Percentiles rank a stretch among this genome's conserved stretches.
Evolutionary conservation across 30 jellyfish, hydroid and myxozoan genomes (phyloP).

Genomic region (Pseudorhiza aurosa): DNA sequence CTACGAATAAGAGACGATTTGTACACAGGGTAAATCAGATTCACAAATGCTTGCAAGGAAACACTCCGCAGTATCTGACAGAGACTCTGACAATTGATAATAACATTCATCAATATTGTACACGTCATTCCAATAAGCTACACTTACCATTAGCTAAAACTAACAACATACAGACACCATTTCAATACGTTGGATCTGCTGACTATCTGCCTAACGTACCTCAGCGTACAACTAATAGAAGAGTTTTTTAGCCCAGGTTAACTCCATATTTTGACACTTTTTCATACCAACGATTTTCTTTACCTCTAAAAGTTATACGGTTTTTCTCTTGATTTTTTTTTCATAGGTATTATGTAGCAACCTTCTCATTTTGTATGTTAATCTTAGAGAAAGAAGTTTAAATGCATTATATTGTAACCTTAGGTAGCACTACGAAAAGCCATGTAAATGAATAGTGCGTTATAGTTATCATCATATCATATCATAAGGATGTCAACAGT

Average conservation of each 20-base stretch:
- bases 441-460: too few species aligned
- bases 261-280: neutral
- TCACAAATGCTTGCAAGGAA: slow-evolving; percentile 48
- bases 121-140: slow-evolving; percentile 50
- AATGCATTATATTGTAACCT: too few species aligned
- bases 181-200: slow-evolving; percentile 61
- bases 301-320: neutral
- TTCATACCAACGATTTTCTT: neutral
- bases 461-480: too few species aligned
- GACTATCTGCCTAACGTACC: slow-evolving; percentile 64
- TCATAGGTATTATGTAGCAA: too few species aligned
- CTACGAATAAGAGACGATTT: slow-evolving; percentile 44
- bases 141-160: slow-evolving; percentile 61
- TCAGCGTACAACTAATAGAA: slow-evolving; percentile 51
- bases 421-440: too few species aligned
- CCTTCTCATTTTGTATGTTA: too few species aligned
- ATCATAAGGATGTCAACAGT: too few species aligned
- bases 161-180: slow-evolving; percentile 49
- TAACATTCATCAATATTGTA: slow-evolving; percentile 30
- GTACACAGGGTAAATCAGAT: slow-evolving; percentile 62
- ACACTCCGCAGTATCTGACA: slow-evolving; percentile 34
- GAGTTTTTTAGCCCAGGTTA: neutral
- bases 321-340: too few species aligned
- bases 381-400: too few species aligned
- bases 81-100: slow-evolving; percentile 41